Base-by-base conservation (phyloP, 2,797 vertebrate species). In the Sphaeramia orbicularis region DNA sequence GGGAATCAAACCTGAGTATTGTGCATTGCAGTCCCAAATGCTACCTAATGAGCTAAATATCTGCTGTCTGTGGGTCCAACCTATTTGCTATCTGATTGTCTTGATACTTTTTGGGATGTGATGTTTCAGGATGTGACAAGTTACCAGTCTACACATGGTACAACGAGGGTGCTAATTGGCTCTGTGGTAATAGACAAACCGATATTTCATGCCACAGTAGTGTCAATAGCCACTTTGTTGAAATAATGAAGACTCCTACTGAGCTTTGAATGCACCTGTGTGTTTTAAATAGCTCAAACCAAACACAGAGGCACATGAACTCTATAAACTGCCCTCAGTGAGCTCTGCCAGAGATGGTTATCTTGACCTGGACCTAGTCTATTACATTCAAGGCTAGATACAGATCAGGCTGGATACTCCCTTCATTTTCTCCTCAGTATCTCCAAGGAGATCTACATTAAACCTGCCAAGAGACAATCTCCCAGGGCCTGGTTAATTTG, bases 301-400 rank as follows among this genome's bases (percentile, higher is more conserved):
- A 35, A 53, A 54, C 59, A 36, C 43, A 61, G 50, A 13, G 32
- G 18, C 18, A 21, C 21, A 15, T 30, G 7, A 51, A 69, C 40
- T 80, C 68, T 43, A 72, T 42, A 69, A 72, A 59, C 51, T 67
- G 77, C 45, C 73, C 62, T 74, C 36, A 42, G 63, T 58, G 65
- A 65, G 79, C 52, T 63, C 41, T 43, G 65, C 60, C 55, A 63
- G 55, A 60, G 83, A 89, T 86, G 73, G 71, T 56, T 83, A 87
- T 91, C 87, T 71, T 50, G 44, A 78, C 77, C 75, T 60, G 72
- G 59, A 89, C 82, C 76, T 80, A 79, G 84, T 90, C 88, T 73
- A 88, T 88, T 91, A 84, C 86, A 86, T 81, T 75, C 0, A 51
- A 78, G 83, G 80, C 72, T 73, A 86, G 87, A 90, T 88, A 90